These are phyloP conservation scores for Scatophagus argus DNA, from an alignment of 2,113 vertebrate species.

Conservation along the genomic window DNA sequence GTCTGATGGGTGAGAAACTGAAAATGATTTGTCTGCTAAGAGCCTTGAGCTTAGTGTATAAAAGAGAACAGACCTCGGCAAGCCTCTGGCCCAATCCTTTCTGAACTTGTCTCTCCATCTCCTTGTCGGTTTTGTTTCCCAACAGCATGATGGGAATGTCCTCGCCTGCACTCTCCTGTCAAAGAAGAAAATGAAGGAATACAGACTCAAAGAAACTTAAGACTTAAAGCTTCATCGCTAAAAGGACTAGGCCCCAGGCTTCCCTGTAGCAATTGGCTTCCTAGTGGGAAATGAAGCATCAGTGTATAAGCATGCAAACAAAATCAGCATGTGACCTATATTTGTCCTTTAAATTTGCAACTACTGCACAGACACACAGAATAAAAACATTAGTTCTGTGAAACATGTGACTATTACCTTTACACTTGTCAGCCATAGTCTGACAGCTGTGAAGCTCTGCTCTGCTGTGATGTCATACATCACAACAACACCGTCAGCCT, in stretches of 20 bases:
- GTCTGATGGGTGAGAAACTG: not conserved
- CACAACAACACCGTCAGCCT: constrained; percentile 91
- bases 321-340: not conserved
- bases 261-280: not conserved
- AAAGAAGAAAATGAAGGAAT: not conserved
- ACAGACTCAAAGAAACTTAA: not conserved
- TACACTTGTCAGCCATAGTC: constrained; percentile 91
- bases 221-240: not conserved
- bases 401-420: constrained; percentile 80
- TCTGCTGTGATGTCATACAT: constrained; percentile 92
- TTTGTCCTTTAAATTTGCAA: too few species aligned
- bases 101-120: constrained; percentile 87
- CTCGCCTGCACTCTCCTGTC: constrained; percentile 89
- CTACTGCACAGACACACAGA: not conserved
- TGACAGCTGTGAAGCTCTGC: constrained; percentile 89
- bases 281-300: not conserved
- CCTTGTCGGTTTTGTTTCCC: constrained; percentile 92
- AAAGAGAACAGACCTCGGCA: constrained; percentile 86
- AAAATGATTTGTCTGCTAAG: not conserved
- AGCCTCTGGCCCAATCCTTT: constrained; percentile 85
- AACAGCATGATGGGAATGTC: constrained; percentile 89
- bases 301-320: not conserved
- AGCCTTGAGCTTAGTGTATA: not conserved
- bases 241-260: not conserved
- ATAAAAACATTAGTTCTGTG: not conserved